Percentiles rank a stretch among this genome's conserved stretches.
These are phyloP conservation scores for Dasyurus viverrinus DNA, from an alignment of 2,113 vertebrate species.

Conservation along the genomic window DNA sequence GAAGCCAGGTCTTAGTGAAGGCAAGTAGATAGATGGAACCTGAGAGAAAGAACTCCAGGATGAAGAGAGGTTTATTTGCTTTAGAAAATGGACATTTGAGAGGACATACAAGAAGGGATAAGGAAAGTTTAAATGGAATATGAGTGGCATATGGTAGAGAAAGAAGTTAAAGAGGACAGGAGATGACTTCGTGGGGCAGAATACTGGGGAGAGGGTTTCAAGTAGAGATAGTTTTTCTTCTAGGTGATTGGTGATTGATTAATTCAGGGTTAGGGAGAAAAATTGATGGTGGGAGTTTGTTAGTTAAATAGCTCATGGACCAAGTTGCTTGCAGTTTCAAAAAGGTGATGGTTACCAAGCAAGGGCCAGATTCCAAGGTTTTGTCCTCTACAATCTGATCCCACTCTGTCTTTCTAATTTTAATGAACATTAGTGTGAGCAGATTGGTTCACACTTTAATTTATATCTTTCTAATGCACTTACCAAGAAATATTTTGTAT, in stretches of 20 bases:
- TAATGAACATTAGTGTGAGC: too few species aligned
- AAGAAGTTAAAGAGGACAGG: too few species aligned
- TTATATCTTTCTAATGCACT: neutral
- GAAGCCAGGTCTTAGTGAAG: neutral
- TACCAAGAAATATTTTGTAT: neutral
- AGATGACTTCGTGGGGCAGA: too few species aligned
- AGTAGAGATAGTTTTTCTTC: neutral
- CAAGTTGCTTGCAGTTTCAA: neutral
- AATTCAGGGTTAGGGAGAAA: neutral
- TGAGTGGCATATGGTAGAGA: too few species aligned
- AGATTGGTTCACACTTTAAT: neutral
- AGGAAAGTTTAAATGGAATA: too few species aligned
- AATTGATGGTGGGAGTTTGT: neutral
- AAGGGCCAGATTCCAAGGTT: neutral
- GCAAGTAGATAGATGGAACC: neutral
- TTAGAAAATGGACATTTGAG: neutral
- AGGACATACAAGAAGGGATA: neutral
- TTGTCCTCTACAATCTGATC: neutral
- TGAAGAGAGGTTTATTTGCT: neutral
- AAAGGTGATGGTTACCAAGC: neutral
- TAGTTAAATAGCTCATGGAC: neutral
- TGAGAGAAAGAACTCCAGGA: neutral
- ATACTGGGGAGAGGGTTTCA: too few species aligned
- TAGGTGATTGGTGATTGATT: neutral
- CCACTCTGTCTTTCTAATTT: too few species aligned